Evolutionary conservation across 2,888 invertebrate species (phyloP), one percentile per base, ranked within the genome.

Genomic region (Lasioglossum morio): DNA sequence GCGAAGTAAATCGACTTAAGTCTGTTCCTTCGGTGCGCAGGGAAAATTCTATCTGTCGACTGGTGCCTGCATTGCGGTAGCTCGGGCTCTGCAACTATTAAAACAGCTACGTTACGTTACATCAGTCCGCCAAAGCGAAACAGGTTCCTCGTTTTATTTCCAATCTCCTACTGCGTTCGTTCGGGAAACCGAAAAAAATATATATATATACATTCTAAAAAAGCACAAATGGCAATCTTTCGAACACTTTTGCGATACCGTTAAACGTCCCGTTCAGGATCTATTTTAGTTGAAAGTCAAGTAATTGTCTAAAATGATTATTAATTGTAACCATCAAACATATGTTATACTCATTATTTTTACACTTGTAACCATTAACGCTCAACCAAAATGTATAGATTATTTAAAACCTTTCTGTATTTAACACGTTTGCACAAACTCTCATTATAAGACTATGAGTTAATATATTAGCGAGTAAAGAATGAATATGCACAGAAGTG

Each of bases 11-110:
- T 82, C 83, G 82, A 78, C 84, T 84, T 48, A 88, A 80, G 84
- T 78, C 74, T 89, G 88, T 76, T 77, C 75, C 70, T 43, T 80
- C 57, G 81, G n/a, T 34, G 87, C 72, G 75, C 46, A 80, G 79
- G 82, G 79, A 84, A 89, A 87, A 87, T 89, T 84, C 76, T 40
- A 75, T 79, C 76, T 75, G 82, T 82, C 84, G 79, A 77, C 79
- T 75, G 87, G 66, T 84, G 86, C 83, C 92, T 91, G 92, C 92
- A 92, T 92, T 85, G 85, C 85, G 85, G 85, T 57, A 85, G 27
- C 78, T 70, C 70, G 27, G 74, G 74, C 72, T 23, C 66, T 77
- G 84, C 57, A 84, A 43, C 75, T 85, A 75, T 75, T 79, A 74
- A 72, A 37, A 48, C n/a, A n/a, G 43, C 74, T 23, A 43, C 43